Evolutionary conservation across 2,888 invertebrate genomes (phyloP).

Genomic region (Dasysyrphus tricinctus): DNA sequence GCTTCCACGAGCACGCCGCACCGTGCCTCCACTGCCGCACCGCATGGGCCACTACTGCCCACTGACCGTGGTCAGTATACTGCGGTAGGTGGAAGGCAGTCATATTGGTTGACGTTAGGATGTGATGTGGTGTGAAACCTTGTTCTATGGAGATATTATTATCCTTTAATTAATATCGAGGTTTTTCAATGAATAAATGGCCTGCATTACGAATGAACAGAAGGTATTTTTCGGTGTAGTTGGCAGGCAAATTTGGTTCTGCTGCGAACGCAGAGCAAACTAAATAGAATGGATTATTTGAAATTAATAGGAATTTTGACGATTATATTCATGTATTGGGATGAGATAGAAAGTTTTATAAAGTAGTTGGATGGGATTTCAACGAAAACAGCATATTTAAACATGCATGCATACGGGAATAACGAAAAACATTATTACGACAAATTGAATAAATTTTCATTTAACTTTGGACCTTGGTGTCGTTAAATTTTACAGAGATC

Average conservation of each 20-base stretch:
- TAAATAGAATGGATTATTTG: conserved; percentile 38
- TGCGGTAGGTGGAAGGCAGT: neutral
- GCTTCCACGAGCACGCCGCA: neutral
- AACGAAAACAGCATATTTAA: neutral
- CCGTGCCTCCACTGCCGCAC: too few species aligned
- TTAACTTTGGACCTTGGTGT: conserved; percentile 36
- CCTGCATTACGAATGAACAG: conserved; percentile 38
- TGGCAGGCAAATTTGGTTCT: neutral
- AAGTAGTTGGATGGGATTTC: conserved; percentile 5
- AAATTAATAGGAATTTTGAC: conserved; percentile 55
- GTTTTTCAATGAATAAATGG: conserved; percentile 57
- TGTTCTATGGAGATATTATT: conserved; percentile 38
- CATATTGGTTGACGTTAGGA: neutral
- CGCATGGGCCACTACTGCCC: too few species aligned
- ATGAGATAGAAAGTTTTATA: too few species aligned
- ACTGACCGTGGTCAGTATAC: neutral
- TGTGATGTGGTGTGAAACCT: conserved; percentile 6
- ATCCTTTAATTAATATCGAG: conserved; percentile 68
- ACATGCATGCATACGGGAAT: too few species aligned
- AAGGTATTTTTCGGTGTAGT: neutral
- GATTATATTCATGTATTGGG: conserved; percentile 3
- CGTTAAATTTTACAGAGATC: neutral
- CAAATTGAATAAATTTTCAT: conserved; percentile 42
- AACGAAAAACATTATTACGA: too few species aligned
- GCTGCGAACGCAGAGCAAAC: neutral